phyloP scores from a whole-genome alignment of 2,113 vertebrate species.

The Phylloscopus trochilus region DNA sequence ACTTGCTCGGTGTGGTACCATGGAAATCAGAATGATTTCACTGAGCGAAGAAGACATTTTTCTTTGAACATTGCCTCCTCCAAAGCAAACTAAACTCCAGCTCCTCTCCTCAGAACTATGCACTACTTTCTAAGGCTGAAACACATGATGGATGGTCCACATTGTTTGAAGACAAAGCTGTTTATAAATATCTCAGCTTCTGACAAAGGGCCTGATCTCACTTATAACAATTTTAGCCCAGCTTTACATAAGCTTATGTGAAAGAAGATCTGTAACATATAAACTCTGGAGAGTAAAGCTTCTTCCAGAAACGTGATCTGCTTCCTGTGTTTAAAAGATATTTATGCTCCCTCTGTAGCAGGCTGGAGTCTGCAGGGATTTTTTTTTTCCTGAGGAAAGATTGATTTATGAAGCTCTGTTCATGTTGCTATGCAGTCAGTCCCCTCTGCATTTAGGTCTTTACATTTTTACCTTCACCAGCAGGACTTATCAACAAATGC shows the following conservation, averaged over 20 bases:
- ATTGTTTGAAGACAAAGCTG: slow-evolving; percentile 50
- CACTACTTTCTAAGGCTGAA: neutral
- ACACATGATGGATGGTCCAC: slow-evolving; percentile 1
- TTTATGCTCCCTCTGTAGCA: neutral
- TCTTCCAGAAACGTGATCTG: neutral
- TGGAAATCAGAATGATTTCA: neutral
- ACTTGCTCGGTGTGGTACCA: neutral
- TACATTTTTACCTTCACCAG: neutral
- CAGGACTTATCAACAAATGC: neutral
- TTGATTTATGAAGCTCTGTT: slow-evolving; percentile 14
- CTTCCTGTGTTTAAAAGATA: slow-evolving; percentile 32
- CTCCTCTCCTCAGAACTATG: neutral
- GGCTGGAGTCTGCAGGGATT: neutral
- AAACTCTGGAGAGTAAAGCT: slow-evolving; percentile 15
- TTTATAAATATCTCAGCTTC: slow-evolving; percentile 51
- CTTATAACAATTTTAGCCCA: slow-evolving; percentile 9
- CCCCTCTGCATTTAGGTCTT: neutral
- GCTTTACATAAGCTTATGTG: neutral
- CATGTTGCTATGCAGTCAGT: neutral
- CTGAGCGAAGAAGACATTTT: neutral
- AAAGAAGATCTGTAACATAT: neutral
- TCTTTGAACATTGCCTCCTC: neutral
- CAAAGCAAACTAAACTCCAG: neutral
- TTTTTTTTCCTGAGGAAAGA: slow-evolving; percentile 1
- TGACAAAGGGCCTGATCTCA: slow-evolving; percentile 16